Base-by-base conservation (phyloP, 2,113 vertebrate species). In the Nyctibius bracteatus region DNA sequence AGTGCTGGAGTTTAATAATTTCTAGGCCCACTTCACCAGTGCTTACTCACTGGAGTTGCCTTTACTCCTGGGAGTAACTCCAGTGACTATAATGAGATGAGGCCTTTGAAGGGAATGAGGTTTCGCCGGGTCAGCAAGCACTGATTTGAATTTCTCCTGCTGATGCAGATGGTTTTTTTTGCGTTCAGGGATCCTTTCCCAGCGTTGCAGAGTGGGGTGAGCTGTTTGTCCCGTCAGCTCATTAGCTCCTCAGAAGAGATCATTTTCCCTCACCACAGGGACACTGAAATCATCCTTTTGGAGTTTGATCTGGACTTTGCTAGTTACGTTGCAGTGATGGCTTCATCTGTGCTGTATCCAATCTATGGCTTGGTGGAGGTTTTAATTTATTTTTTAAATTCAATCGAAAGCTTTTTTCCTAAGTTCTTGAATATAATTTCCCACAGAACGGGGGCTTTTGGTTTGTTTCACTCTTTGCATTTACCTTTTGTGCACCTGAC, bases 81-180 rank as follows among this genome's bases (percentile, higher is more conserved):
- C 37, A 27, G 59, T 58, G 85, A 27, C 62, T 75, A 8, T 83
- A 88, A 47, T 78, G 82, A 83, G 71, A 33, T 55, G 67, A 35
- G 86, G 41, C 33, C 63, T 67, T 46, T 52, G 72, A 46, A 81
- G 43, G 14, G 68, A 46, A 27, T 33, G 43, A 83, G 55, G 47
- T 86, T 92, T 47, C 3, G 33, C 90, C 63, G 43, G 67, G 39
- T 86, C 47, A 49, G 71, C 62, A 86, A 49, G 39, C 20, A 3
- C 55, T 59, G 67, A 78, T 81, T 58, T 71, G 73, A 83, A 63
- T 94, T 88, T 82, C 67, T 94, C 15, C 54, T 88, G 71, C 90
- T 73, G 74, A 81, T 86, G 52, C 46, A 88, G 51, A 20, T 54
- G 33, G 71, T 70, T 49, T 70, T 49, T 68, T 66, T 66, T 31